phyloP scores from a whole-genome alignment of 2,888 invertebrate species.

The Plemyria rubiginata region DNA sequence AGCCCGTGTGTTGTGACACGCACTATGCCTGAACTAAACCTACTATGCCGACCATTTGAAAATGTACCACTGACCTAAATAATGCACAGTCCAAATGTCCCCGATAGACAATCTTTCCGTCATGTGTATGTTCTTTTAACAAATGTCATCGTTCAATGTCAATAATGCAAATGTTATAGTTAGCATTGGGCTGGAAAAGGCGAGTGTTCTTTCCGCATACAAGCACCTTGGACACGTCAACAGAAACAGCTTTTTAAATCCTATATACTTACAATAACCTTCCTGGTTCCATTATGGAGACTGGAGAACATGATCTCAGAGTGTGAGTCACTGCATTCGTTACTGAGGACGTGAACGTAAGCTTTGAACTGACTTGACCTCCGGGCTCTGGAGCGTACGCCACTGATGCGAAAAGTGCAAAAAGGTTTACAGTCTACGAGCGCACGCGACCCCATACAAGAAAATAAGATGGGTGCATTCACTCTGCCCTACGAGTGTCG shows the following conservation, averaged over 20 bases:
- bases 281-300: constrained; percentile 54
- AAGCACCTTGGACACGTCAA: constrained; percentile 46
- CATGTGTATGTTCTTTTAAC: constrained; percentile 23
- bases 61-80: constrained; percentile 40
- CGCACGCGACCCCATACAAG: constrained; percentile 61
- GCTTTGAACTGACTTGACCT: constrained; percentile 72
- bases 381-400: constrained; percentile 64
- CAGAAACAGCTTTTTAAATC: constrained; percentile 46
- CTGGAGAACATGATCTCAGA: constrained; percentile 71
- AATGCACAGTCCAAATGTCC: constrained; percentile 2
- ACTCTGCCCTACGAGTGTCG: constrained; percentile 49
- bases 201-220: constrained; percentile 47
- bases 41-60: constrained; percentile 51
- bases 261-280: constrained; percentile 37
- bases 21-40: constrained; percentile 67
- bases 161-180: constrained; percentile 51
- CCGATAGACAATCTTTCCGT: not conserved
- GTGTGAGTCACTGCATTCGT: constrained; percentile 69
- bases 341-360: constrained; percentile 57
- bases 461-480: constrained; percentile 62
- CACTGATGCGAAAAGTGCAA: constrained; percentile 67
- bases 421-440: constrained; percentile 60
- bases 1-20: constrained; percentile 79
- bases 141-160: constrained; percentile 52
- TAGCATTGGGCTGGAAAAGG: constrained; percentile 53